Evolutionary conservation across 64 coral and sea anemone genomes (phyloP), one percentile per base, ranked within the genome.

Genomic region (Dendrophyllia cribrosa): DNA sequence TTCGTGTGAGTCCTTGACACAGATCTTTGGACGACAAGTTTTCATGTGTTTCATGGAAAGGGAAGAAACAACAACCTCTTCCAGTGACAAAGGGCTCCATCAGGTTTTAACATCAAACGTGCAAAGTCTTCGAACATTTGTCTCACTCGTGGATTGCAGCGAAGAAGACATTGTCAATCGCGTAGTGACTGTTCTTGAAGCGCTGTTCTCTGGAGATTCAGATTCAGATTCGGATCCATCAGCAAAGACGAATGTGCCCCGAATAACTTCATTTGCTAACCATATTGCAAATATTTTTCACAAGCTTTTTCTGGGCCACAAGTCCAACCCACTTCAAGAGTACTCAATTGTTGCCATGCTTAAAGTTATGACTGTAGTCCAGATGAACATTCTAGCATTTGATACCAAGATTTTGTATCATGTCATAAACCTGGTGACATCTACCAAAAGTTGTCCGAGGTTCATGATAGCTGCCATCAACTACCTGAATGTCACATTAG

Each of bases 371-470:
- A 44, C 79, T 25, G 11, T 72, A 43, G 52, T 89, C 4, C 77
- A 93, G 78, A 46, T 70, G 22, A 74, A 70, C 34, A 20, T 75
- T 58, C 59, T 8, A 45, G 22, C 76, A 58, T 63, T 91, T 72
- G 92, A 97, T 60, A 59, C 91, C 23, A 94, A 90, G 83, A 64
- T 97, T 74, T 51, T 94, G 64, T 88, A 94, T 47, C 92, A 90
- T 25, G 89, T 93, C 23, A 67, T 97, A 6, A 92, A 88, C 17
- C 50, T 92, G 8, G 24, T 91, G 58, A 83, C 83, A 10, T 55
- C 82, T 1, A 64, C 74, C 4, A 74, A 64, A 6, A 53, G 20
- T 24, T 23, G 58, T 56, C 73, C 59, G n/a, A 56, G 43, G 22
- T 44, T 88, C 58, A 60, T 76, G 16, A 45, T 95, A 21, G 4